These are phyloP conservation scores for Oligia strigilis DNA, from an alignment of 2,888 invertebrate species.

Conservation along the genomic window DNA sequence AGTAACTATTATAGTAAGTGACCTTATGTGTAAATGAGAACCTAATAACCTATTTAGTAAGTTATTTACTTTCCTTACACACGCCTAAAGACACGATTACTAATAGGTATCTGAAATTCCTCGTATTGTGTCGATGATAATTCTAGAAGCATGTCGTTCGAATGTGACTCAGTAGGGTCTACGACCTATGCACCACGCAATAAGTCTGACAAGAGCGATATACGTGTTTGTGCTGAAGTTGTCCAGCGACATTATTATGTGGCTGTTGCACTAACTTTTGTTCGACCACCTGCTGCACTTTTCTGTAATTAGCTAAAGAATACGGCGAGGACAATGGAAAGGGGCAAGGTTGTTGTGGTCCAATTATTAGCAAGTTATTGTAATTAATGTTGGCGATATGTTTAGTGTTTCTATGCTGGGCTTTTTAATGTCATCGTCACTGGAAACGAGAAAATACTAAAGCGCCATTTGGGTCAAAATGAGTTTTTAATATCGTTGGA, in stretches of 20 bases:
- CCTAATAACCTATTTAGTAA: no score
- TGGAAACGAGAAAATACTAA: no score
- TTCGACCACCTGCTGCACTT: slow-evolving; percentile 66
- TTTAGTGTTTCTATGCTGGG: slow-evolving; percentile 1
- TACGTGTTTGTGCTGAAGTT: slow-evolving; percentile 57
- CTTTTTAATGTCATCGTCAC: not conserved
- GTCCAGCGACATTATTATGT: slow-evolving; percentile 63
- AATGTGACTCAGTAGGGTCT: slow-evolving; percentile 66
- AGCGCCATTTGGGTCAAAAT: no score
- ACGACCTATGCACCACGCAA: slow-evolving; percentile 65
- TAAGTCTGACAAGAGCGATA: slow-evolving; percentile 57
- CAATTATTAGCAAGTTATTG: slow-evolving; percentile 41
- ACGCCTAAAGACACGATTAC: slow-evolving; percentile 6
- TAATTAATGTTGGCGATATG: slow-evolving; percentile 32
- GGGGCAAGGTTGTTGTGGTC: slow-evolving; percentile 51
- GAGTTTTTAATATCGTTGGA: no score
- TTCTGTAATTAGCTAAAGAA: slow-evolving; percentile 58
- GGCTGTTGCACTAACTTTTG: slow-evolving; percentile 58
- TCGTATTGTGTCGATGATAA: slow-evolving; percentile 40
- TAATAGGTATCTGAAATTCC: slow-evolving; percentile 46
- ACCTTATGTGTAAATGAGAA: not conserved
- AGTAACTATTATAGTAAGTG: not conserved
- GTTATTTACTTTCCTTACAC: not conserved
- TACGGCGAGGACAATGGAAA: slow-evolving; percentile 51
- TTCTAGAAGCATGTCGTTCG: slow-evolving; percentile 57